These are phyloP conservation scores for Mesembrinibis cayennensis DNA, from an alignment of 2,113 vertebrate species.

Conservation along the genomic window DNA sequence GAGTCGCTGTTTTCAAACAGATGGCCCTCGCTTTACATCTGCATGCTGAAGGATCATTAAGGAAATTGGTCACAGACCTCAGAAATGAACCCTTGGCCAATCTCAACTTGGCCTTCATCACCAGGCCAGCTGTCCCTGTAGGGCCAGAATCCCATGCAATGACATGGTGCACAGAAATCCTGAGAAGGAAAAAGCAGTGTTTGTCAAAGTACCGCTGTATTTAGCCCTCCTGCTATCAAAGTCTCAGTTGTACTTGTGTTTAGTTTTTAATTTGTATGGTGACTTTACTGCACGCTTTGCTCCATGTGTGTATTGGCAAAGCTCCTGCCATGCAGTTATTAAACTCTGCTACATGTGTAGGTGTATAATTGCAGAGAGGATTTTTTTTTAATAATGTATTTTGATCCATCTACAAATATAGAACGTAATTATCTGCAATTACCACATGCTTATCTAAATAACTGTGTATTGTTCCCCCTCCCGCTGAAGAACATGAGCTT, in stretches of 20 bases:
- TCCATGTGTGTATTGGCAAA: not conserved
- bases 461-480: not conserved
- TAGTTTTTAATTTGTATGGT: not conserved
- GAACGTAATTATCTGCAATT: constrained; percentile 12
- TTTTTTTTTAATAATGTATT: constrained; percentile 5
- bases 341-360: constrained; percentile 28
- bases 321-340: constrained; percentile 8
- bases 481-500: not conserved
- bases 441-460: not conserved
- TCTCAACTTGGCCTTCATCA: not conserved
- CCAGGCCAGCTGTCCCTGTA: not conserved
- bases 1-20: not conserved
- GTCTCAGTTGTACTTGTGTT: not conserved
- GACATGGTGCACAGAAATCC: not conserved
- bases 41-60: not conserved
- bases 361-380: constrained; percentile 26
- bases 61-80: not conserved
- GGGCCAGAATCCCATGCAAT: not conserved
- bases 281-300: not conserved
- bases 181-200: not conserved
- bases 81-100: not conserved
- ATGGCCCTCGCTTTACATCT: not conserved
- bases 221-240: not conserved
- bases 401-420: constrained; percentile 33
- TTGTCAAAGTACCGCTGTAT: not conserved